Conservation (phyloP, 2,797 vertebrate genomes). For the Ceryle rudis region DNA sequence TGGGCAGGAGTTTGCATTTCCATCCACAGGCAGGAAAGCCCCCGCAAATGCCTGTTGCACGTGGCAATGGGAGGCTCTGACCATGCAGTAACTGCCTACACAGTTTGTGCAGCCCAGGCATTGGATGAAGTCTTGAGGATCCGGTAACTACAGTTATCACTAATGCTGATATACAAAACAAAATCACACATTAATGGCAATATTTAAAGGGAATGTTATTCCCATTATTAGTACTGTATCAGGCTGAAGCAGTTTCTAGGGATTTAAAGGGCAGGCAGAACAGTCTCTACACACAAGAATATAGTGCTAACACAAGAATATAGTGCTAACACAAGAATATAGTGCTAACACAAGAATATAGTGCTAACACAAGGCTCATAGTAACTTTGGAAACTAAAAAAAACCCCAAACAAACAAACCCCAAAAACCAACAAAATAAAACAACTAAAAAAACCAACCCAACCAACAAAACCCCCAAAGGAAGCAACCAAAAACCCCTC, state of each 20-base stretch:
- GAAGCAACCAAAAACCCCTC: neutral
- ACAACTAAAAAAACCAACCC: neutral
- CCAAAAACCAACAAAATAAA: too few species aligned
- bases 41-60: fast-evolving
- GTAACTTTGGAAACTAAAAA: neutral
- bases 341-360: neutral
- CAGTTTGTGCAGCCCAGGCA: neutral
- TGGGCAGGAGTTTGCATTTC: neutral
- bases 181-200: neutral
- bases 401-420: neutral
- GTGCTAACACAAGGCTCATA: neutral
- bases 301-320: neutral
- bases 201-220: neutral
- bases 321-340: neutral
- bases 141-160: neutral
- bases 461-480: neutral
- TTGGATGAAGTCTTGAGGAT: neutral
- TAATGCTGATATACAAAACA: neutral
- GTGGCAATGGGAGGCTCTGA: neutral
- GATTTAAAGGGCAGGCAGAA: neutral
- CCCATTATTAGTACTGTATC: fast-evolving
- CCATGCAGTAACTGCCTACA: neutral
- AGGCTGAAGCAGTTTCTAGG: neutral
- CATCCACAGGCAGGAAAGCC: neutral
- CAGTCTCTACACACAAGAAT: neutral